Percentiles rank a stretch among this genome's conserved stretches.
These are phyloP conservation scores for Eumerus sabulonum DNA, from an alignment of 2,888 invertebrate genomes.

Conservation along the genomic window DNA sequence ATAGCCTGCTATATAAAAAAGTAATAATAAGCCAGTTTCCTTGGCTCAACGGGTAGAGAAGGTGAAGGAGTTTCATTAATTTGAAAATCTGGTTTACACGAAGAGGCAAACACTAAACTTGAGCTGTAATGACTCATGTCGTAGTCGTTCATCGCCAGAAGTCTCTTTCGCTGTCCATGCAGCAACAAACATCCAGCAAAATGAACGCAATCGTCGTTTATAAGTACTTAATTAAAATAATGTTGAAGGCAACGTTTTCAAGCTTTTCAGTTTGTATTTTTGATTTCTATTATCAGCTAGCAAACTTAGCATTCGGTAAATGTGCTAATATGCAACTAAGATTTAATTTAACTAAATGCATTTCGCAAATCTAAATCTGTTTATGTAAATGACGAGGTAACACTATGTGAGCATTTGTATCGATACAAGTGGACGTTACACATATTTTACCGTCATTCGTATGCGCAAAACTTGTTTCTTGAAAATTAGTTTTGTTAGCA, in stretches of 20 bases:
- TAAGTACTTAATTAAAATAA: slow-evolving; percentile 41
- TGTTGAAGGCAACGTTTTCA: slow-evolving; percentile 7
- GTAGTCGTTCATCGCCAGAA: slow-evolving; percentile 60
- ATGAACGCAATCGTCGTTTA: slow-evolving; percentile 23
- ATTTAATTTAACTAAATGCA: neutral
- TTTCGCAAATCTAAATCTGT: neutral
- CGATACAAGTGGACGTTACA: neutral
- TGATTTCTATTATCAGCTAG: neutral
- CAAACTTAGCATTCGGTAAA: too few species aligned
- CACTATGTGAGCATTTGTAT: neutral
- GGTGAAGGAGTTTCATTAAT: slow-evolving; percentile 68
- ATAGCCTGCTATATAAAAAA: slow-evolving; percentile 43
- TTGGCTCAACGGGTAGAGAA: slow-evolving; percentile 46
- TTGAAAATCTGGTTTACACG: slow-evolving; percentile 68
- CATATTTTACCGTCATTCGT: neutral
- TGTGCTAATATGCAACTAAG: too few species aligned
- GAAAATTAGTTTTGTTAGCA: slow-evolving; percentile 39
- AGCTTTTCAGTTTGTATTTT: slow-evolving; percentile 2
- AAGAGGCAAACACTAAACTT: slow-evolving; percentile 53
- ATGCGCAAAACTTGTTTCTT: slow-evolving; percentile 46
- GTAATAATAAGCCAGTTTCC: slow-evolving; percentile 66
- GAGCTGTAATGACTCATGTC: slow-evolving; percentile 59
- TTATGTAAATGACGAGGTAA: neutral
- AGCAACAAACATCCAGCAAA: slow-evolving; percentile 35
- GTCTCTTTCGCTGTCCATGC: slow-evolving; percentile 29